phyloP scores from a whole-genome alignment of 2,113 vertebrate genomes.

The Eulemur rufifrons region DNA sequence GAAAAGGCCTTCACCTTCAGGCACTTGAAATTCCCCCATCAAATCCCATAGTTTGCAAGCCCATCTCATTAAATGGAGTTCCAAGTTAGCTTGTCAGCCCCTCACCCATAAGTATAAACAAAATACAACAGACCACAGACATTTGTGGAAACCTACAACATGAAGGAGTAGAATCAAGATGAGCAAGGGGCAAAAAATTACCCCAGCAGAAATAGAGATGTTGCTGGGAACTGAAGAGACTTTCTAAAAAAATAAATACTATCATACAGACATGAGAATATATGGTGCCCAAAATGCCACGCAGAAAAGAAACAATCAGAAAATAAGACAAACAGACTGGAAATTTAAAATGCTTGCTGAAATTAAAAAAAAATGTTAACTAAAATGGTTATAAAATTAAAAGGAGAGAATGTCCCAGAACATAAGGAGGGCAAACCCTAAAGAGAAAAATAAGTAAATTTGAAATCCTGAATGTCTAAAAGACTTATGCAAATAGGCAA shows the following conservation, averaged over 20 bases:
- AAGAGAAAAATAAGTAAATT: background rate
- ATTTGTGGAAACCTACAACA: background rate
- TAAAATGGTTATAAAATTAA: background rate
- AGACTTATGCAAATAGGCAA: background rate
- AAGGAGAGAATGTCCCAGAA: background rate
- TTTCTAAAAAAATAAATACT: background rate
- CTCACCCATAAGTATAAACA: background rate
- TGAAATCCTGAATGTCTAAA: slow-evolving; percentile 7
- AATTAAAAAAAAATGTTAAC: background rate
- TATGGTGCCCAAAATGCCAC: background rate
- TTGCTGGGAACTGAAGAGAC: background rate
- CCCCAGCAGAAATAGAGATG: background rate
- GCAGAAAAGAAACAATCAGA: background rate
- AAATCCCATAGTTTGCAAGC: background rate
- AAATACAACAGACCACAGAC: background rate
- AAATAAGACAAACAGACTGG: background rate
- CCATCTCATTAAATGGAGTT: background rate
- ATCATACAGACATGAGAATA: background rate
- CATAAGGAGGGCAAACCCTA: background rate
- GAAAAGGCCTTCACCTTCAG: background rate
- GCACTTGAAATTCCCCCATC: background rate
- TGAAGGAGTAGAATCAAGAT: background rate
- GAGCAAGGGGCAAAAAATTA: background rate
- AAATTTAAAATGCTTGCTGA: background rate
- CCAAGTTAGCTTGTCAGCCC: background rate